Evolutionary conservation across 2,113 vertebrate species (phyloP), one percentile per base, ranked within the genome.

Genomic region (Saiga tatarica): DNA sequence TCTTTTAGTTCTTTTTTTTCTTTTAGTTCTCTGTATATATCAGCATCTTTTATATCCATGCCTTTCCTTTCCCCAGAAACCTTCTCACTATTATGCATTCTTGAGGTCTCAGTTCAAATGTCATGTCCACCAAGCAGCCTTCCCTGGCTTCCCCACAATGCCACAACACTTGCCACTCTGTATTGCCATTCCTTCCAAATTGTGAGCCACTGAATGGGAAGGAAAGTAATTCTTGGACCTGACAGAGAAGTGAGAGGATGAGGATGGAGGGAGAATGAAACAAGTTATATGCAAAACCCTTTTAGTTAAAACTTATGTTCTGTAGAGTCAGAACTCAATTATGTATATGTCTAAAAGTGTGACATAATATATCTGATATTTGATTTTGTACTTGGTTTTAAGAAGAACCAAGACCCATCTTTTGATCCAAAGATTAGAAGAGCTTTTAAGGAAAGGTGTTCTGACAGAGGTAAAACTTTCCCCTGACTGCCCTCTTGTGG

Each of bases 401-500:
- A 92, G 36, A 81, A 85, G 87, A 96, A 92, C 47, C 26, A 60
- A 52, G 52, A 94, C n/a, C 25, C 64, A 94, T 83, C 30, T 52
- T 97, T 92, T 95, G 64, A 94, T 64, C 39, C 76, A 45, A 95
- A 53, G 36, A 86, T 82, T 88, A 92, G 47, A 89, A 78, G 79
- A 93, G 47, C 50, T 96, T 89, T 36, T 93, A 28, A 89, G 36
- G 67, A 71, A 52, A 94, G 84, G 55, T 30, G 95, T 98, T 90
- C 64, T 94, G 36, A 95, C 57, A 57, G 33, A 89, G 96, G 60
- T 76, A 97, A 97, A 97, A 64, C 94, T 97, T 98, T 97, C 96
- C 96, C 96, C 96, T 97, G 91, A 97, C 97, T 98, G 98, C 97
- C 97, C 97, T 97, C 98, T 98, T 91, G 98, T 98, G 98, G 98